phyloP scores from a whole-genome alignment of 2,888 invertebrate genomes.

The Fabriciana adippe region DNA sequence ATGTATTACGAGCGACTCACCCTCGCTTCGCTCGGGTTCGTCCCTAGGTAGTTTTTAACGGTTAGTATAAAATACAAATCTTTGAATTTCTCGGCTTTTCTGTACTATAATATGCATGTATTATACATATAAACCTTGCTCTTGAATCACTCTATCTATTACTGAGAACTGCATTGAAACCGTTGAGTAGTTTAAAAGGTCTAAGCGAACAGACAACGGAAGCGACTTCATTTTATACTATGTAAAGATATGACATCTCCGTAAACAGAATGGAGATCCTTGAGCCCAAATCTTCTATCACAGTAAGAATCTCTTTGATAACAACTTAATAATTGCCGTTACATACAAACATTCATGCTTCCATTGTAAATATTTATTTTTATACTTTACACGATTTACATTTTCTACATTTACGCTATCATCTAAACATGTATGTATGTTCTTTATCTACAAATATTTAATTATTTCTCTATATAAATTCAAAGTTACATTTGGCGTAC shows the following conservation, averaged over 20 bases:
- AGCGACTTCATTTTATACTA: too few relatives aligned
- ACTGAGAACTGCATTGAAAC: too few relatives aligned
- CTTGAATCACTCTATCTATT: too few relatives aligned
- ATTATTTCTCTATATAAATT: conserved; percentile 30
- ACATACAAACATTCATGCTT: conserved; percentile 25
- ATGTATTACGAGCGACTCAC: too few relatives aligned
- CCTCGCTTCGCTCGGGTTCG: too few relatives aligned
- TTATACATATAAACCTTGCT: too few relatives aligned
- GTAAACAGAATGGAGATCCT: conserved; percentile 25
- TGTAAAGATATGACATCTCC: neutral
- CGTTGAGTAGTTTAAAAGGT: too few relatives aligned
- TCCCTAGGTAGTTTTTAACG: too few relatives aligned
- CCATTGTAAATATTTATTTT: conserved; percentile 29
- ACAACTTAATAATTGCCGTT: conserved; percentile 29
- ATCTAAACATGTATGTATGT: conserved; percentile 17
- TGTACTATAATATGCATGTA: too few relatives aligned
- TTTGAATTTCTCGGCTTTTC: too few relatives aligned
- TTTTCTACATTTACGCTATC: conserved; percentile 25
- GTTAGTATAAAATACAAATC: too few relatives aligned
- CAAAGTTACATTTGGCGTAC: conserved; percentile 32
- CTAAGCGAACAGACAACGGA: too few relatives aligned
- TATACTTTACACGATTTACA: conserved; percentile 20
- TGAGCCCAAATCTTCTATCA: conserved; percentile 44
- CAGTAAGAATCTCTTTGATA: conserved; percentile 41
- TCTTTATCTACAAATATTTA: conserved; percentile 31